A percentile compares a stretch with the other conserved stretches of the same genome.
These are phyloP conservation scores for Chelon labrosus DNA, from an alignment of 2,797 vertebrate species.

Conservation along the genomic window DNA sequence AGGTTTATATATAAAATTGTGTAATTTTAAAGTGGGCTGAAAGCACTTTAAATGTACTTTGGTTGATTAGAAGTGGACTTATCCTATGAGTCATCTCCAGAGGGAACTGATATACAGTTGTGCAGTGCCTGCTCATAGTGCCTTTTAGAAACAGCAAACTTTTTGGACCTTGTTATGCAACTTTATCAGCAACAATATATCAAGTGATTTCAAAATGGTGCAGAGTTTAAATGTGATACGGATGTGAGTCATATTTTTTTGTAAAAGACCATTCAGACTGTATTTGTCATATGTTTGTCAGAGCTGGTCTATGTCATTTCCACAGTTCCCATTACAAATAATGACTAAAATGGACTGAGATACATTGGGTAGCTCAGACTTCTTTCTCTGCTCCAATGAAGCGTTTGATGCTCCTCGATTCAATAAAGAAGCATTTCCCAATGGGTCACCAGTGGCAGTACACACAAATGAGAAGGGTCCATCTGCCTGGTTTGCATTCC, in stretches of 20 bases:
- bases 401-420: slow-evolving; percentile 81
- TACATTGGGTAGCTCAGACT: slow-evolving; percentile 64
- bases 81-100: slow-evolving; percentile 34
- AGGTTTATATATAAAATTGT: slow-evolving; percentile 8
- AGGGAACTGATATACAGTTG: slow-evolving; percentile 18
- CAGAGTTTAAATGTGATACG: slow-evolving; percentile 38
- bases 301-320: slow-evolving; percentile 46
- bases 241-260: slow-evolving; percentile 3
- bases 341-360: slow-evolving; percentile 64
- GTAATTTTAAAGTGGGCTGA: slow-evolving; percentile 10
- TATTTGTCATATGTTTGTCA: slow-evolving; percentile 52
- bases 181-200: slow-evolving; percentile 45
- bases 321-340: slow-evolving; percentile 58
- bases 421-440: slow-evolving; percentile 83
- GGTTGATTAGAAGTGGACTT: slow-evolving; percentile 17
- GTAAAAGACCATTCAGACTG: slow-evolving; percentile 21
- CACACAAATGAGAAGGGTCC: slow-evolving; percentile 84
- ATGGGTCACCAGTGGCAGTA: slow-evolving; percentile 81
- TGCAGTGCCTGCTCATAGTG: slow-evolving; percentile 8
- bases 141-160: slow-evolving; percentile 24
- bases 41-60: slow-evolving; percentile 25
- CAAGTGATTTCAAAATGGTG: slow-evolving; percentile 31
- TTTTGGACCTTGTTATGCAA: slow-evolving; percentile 51
- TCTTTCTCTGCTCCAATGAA: slow-evolving; percentile 85
- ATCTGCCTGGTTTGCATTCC: slow-evolving; percentile 81